Evolutionary conservation across 2,797 vertebrate species (phyloP), one percentile per base, ranked within the genome.

Genomic region (Diplodus sargus): DNA sequence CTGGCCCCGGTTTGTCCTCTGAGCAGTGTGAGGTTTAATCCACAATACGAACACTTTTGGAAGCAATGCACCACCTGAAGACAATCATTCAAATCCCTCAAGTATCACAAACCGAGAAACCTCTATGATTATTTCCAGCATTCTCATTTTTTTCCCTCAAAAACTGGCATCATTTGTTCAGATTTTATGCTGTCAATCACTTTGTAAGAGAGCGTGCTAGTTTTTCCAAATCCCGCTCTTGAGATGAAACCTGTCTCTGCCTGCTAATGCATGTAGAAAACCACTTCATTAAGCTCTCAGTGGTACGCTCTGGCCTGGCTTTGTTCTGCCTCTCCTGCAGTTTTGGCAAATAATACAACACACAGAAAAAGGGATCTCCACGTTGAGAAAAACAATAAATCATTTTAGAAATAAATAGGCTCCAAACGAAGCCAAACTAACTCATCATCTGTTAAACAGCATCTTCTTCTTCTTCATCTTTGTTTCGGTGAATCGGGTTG

Each of bases 211-310:
- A 3, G 28, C 53, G 18, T 66, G 66, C 43, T 52, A 13, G 18
- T 60, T 78, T 70, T 56, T 62, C 20, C 14, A 52, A 65, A 67
- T n/a, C 48, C 52, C 30, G 42, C 69, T 62, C 45, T 30, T 28
- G 34, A 62, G 61, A 74, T 65, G 22, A 76, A 76, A 53, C 39
- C 61, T 3, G n/a, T 42, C 63, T 42, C 30, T 39, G 76, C 51
- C 18, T 43, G 43, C 61, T 80, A 72, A 87, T 65, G 76, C 83
- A 60, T 73, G 51, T 49, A 34, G 58, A 73, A 75, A 79, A 59
- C 18, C 76, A 75, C 86, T 82, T 89, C 67, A 79, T 86, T 76
- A 74, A 79, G 28, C 77, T 74, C 48, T 51, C 76, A 22, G 76
- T 30, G 69, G 58, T 52, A 16, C 45, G n/a, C 59, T 70, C 45